phyloP scores from a whole-genome alignment of 2,888 invertebrate species.

The Hoplodrina ambigua region DNA sequence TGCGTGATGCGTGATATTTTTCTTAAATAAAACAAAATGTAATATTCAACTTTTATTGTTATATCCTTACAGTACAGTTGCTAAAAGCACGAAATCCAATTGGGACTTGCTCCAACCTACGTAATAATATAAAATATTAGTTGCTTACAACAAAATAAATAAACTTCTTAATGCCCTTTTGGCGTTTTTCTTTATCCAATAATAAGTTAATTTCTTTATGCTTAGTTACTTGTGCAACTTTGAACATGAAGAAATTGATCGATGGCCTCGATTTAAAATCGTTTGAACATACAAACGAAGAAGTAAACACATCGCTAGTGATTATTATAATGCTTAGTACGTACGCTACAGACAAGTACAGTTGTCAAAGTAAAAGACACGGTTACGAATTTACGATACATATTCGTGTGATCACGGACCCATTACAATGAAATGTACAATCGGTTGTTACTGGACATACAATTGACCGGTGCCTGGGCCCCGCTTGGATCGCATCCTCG shows the following conservation, averaged over 20 bases:
- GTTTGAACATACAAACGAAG: conserved; percentile 68
- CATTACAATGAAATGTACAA: conserved; percentile 89
- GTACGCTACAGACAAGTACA: conserved; percentile 58
- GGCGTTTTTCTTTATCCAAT: conserved; percentile 81
- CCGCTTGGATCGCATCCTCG: conserved; percentile 58
- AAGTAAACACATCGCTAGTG: conserved; percentile 58
- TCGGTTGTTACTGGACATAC: conserved; percentile 73
- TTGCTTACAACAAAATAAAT: conserved; percentile 89
- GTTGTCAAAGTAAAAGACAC: conserved; percentile 57
- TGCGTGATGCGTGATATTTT: too few species aligned
- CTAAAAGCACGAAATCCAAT: conserved; percentile 86
- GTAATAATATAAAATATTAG: conserved; percentile 88
- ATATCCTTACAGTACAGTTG: conserved; percentile 84
- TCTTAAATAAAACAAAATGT: conserved; percentile 62
- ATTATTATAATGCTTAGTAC: conserved; percentile 48
- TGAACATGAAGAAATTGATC: conserved; percentile 85
- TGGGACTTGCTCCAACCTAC: conserved; percentile 82
- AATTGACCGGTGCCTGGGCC: conserved; percentile 74
- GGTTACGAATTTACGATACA: conserved; percentile 37
- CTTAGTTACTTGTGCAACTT: conserved; percentile 85
- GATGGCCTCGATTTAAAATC: conserved; percentile 89
- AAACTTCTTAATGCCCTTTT: conserved; percentile 85
- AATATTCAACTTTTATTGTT: conserved; percentile 82
- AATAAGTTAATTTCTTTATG: conserved; percentile 85
- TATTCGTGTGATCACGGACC: conserved; percentile 74